A percentile compares a stretch with the other conserved stretches of the same genome.
Conservation (phyloP, 2,797 vertebrate species). For the Centropyge bicolor region DNA sequence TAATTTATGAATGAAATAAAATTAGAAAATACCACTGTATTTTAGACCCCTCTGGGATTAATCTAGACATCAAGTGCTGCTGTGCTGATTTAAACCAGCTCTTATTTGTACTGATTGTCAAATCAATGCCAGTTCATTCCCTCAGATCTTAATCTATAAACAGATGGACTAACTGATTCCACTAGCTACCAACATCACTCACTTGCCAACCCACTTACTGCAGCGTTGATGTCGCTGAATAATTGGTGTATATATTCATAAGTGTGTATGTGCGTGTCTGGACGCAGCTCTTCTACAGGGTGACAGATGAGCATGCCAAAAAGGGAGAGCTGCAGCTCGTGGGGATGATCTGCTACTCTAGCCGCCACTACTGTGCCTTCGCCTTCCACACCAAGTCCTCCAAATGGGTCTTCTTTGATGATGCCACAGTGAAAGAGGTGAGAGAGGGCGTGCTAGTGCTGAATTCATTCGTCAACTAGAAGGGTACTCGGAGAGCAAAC, state of each 20-base stretch:
- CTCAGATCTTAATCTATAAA: slow-evolving; percentile 59
- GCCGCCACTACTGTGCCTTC: slow-evolving; percentile 97
- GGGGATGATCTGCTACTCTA: slow-evolving; percentile 97
- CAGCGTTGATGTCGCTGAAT: slow-evolving; percentile 32
- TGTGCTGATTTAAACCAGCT: slow-evolving; percentile 41
- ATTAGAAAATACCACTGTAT: not conserved
- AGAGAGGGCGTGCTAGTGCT: not conserved
- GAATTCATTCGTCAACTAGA: not conserved
- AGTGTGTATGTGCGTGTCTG: slow-evolving; percentile 26
- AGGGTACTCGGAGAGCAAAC: too few relatives aligned
- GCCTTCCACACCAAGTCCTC: slow-evolving; percentile 96
- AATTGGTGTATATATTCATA: slow-evolving; percentile 29
- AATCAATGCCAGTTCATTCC: slow-evolving; percentile 58
- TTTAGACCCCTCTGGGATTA: not conserved
- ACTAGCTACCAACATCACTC: slow-evolving; percentile 51
- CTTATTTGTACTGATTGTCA: slow-evolving; percentile 51
- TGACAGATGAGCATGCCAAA: slow-evolving; percentile 96
- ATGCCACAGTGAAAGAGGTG: slow-evolving; percentile 99
- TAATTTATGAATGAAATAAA: slow-evolving; percentile 8
- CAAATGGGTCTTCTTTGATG: slow-evolving; percentile 98
- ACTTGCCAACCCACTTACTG: slow-evolving; percentile 44
- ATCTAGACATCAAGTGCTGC: slow-evolving; percentile 24
- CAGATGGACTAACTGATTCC: slow-evolving; percentile 54
- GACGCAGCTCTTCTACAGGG: slow-evolving; percentile 94
- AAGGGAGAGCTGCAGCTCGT: slow-evolving; percentile 94